Conservation (phyloP, 2,888 invertebrate genomes). For the Geotrupes spiniger region DNA sequence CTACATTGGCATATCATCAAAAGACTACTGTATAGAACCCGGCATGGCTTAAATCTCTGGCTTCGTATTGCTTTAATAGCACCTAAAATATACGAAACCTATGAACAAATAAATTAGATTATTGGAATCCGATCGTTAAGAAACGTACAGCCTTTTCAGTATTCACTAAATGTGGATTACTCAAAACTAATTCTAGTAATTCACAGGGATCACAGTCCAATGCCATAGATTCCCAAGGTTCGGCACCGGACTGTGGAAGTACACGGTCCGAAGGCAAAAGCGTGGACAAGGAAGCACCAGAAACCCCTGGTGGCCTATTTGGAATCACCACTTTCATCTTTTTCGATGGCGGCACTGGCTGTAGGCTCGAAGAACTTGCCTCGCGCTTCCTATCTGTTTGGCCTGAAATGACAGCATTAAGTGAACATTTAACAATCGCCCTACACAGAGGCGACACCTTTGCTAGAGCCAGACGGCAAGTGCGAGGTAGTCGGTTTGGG, state of each 20-base stretch:
- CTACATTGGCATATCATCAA: slow-evolving; percentile 78
- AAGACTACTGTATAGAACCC: slow-evolving; percentile 71
- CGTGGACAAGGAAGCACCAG: slow-evolving; percentile 30
- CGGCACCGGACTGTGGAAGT: slow-evolving; percentile 41
- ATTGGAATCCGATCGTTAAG: no score
- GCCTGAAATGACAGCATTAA: slow-evolving; percentile 38
- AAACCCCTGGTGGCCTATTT: slow-evolving; percentile 42
- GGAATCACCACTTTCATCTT: slow-evolving; percentile 55
- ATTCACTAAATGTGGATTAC: slow-evolving; percentile 75
- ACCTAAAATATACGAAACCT: slow-evolving; percentile 78
- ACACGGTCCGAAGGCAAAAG: slow-evolving; percentile 37
- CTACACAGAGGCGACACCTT: slow-evolving; percentile 32
- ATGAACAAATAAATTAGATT: slow-evolving; percentile 37
- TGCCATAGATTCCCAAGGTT: slow-evolving; percentile 70
- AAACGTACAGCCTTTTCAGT: slow-evolving; percentile 68
- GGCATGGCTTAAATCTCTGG: slow-evolving; percentile 81
- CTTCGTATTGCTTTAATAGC: slow-evolving; percentile 77
- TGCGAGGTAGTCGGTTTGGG: slow-evolving; percentile 48
- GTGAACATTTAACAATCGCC: background rate
- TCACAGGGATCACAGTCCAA: slow-evolving; percentile 79
- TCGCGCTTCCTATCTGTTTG: slow-evolving; percentile 69
- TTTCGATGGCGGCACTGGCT: slow-evolving; percentile 59
- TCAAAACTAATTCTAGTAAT: slow-evolving; percentile 70
- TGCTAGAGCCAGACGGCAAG: slow-evolving; percentile 39
- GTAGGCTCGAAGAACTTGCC: slow-evolving; percentile 52